phyloP scores from a whole-genome alignment of 2,888 invertebrate genomes.

The Amphipyra tragopoginis region DNA sequence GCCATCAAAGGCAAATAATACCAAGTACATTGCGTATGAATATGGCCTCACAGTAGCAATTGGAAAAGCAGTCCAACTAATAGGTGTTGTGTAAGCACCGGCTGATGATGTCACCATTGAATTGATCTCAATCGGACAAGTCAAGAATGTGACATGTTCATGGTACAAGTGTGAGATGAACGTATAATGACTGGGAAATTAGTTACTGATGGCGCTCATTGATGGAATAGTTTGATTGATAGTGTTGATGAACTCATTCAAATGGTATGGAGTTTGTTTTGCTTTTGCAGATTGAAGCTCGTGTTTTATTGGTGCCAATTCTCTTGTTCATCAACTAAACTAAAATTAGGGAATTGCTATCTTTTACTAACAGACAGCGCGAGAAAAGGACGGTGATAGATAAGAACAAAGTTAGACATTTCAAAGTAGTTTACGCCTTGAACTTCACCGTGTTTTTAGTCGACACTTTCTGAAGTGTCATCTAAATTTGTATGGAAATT shows the following conservation, averaged over 20 bases:
- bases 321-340: too few relatives aligned
- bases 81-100: slow-evolving; percentile 68
- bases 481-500: too few relatives aligned
- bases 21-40: slow-evolving; percentile 37
- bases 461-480: too few relatives aligned
- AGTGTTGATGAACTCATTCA: slow-evolving; percentile 15
- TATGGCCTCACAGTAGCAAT: slow-evolving; percentile 66
- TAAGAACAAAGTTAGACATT: too few relatives aligned
- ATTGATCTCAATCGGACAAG: slow-evolving; percentile 71
- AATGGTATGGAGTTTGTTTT: neutral
- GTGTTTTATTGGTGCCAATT: too few relatives aligned
- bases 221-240: slow-evolving; percentile 32
- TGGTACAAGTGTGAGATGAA: slow-evolving; percentile 41
- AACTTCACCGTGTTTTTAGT: too few relatives aligned
- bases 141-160: slow-evolving; percentile 67
- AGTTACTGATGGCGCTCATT: slow-evolving; percentile 35
- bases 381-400: too few relatives aligned
- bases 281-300: neutral
- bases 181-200: slow-evolving; percentile 23
- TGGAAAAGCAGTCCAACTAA: slow-evolving; percentile 62
- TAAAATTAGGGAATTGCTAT: too few relatives aligned
- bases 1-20: slow-evolving; percentile 40
- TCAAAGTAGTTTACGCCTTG: too few relatives aligned
- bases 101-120: slow-evolving; percentile 73
- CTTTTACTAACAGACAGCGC: too few relatives aligned